phyloP scores from a whole-genome alignment of 2,797 vertebrate species.

The Merluccius polli region DNA sequence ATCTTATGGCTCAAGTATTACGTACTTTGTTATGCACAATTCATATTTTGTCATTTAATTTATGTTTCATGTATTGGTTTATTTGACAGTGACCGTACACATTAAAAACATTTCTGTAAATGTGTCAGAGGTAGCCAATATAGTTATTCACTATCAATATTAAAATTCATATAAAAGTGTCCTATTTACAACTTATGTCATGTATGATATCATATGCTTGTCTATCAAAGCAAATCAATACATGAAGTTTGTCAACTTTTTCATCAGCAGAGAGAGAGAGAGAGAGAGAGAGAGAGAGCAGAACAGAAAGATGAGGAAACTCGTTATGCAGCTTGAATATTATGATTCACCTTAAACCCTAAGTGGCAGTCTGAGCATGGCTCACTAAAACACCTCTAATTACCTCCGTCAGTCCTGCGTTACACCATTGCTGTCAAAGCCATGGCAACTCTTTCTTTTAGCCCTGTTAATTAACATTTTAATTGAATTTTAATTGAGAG shows the following conservation, averaged over 20 bases:
- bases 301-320: neutral
- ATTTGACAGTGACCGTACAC: too few relatives aligned
- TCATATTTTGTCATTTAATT: too few relatives aligned
- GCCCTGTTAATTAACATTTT: constrained; percentile 26
- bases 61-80: too few relatives aligned
- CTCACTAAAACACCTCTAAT: constrained; percentile 39
- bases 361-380: neutral
- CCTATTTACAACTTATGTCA: neutral
- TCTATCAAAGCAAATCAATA: constrained; percentile 1
- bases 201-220: neutral
- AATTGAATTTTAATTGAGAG: constrained; percentile 59
- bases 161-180: neutral
- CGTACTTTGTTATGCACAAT: too few relatives aligned
- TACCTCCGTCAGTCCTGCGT: constrained; percentile 28
- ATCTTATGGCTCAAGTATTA: too few relatives aligned
- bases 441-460: constrained; percentile 34
- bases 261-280: neutral
- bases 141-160: neutral
- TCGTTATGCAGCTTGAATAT: neutral
- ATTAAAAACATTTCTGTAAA: too few relatives aligned
- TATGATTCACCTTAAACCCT: neutral
- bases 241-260: neutral
- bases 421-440: constrained; percentile 38
- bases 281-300: neutral
- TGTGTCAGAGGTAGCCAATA: too few relatives aligned